Conservation (phyloP, 2,888 invertebrate species). For the Lydus trimaculatus region DNA sequence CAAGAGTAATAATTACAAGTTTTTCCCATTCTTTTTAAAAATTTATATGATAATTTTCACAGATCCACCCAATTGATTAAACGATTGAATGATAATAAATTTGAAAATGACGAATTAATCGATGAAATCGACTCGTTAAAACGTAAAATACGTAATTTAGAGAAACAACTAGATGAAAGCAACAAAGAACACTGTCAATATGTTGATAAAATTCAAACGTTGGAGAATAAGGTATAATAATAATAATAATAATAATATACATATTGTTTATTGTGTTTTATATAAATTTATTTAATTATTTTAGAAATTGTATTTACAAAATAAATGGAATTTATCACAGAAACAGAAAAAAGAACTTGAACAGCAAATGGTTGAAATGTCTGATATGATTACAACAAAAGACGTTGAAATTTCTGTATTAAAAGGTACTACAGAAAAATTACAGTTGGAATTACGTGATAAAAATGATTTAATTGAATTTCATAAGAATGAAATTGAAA, state of each 20-base stretch:
- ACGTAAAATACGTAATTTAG: slow-evolving; percentile 40
- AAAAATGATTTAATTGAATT: slow-evolving; percentile 42
- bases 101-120: slow-evolving; percentile 41
- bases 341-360: slow-evolving; percentile 37
- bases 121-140: slow-evolving; percentile 40
- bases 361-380: slow-evolving; percentile 37
- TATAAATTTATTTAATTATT: slow-evolving; percentile 14
- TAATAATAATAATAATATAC: too few species aligned
- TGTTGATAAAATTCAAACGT: slow-evolving; percentile 20
- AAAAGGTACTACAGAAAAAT: slow-evolving; percentile 38
- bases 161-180: slow-evolving; percentile 36
- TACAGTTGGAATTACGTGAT: slow-evolving; percentile 37
- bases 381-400: slow-evolving; percentile 40
- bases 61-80: slow-evolving; percentile 46
- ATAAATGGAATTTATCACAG: slow-evolving; percentile 34
- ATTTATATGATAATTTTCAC: slow-evolving; percentile 14
- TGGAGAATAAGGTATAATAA: slow-evolving; percentile 32
- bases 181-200: slow-evolving; percentile 40
- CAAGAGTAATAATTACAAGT: background rate
- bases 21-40: background rate
- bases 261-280: background rate
- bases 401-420: slow-evolving; percentile 40
- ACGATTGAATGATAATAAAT: slow-evolving; percentile 39
- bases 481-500: slow-evolving; percentile 41
- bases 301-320: slow-evolving; percentile 42